Evolutionary conservation across 1,140 invertebrate species (phyloP).

Genomic region (Drosophila tsacasi): DNA sequence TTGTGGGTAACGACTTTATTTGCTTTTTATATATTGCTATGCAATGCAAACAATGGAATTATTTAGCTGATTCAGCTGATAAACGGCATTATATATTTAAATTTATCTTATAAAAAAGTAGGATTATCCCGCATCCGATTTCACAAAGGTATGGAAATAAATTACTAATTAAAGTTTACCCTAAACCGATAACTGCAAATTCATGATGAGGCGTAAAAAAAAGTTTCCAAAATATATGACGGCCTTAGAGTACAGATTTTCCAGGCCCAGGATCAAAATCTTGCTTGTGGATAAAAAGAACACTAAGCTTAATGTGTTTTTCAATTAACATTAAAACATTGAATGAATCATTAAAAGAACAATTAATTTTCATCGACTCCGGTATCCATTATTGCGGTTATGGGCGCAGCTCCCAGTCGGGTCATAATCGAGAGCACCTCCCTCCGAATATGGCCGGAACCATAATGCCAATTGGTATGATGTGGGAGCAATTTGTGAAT

Average conservation of each 20-base stretch:
- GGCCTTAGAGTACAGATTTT: too few relatives aligned
- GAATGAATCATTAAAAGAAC: conserved; percentile 72
- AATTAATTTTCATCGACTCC: conserved; percentile 69
- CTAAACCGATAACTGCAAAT: conserved; percentile 1
- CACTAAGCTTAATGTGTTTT: conserved; percentile 50
- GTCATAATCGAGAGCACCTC: conserved; percentile 23
- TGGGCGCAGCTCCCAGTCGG: conserved; percentile 13
- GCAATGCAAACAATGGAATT: conserved; percentile 49
- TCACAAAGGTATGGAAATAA: background rate
- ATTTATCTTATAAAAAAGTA: conserved; percentile 6
- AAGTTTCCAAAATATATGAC: too few relatives aligned
- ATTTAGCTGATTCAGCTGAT: conserved; percentile 49
- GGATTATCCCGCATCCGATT: conserved; percentile 18
- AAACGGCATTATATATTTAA: conserved; percentile 16
- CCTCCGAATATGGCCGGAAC: conserved; percentile 14
- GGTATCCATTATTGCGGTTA: conserved; percentile 24
- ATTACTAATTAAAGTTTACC: conserved; percentile 20
- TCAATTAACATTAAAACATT: conserved; percentile 55
- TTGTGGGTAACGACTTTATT: conserved; percentile 8
- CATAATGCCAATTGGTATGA: conserved; percentile 20
- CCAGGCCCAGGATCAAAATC: background rate
- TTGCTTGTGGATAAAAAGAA: background rate
- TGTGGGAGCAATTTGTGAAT: conserved; percentile 40
- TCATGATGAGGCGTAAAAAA: background rate
- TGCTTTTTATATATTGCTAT: conserved; percentile 2